Base-by-base conservation (phyloP, 2,888 invertebrate genomes). In the Axea sp. region DNA sequence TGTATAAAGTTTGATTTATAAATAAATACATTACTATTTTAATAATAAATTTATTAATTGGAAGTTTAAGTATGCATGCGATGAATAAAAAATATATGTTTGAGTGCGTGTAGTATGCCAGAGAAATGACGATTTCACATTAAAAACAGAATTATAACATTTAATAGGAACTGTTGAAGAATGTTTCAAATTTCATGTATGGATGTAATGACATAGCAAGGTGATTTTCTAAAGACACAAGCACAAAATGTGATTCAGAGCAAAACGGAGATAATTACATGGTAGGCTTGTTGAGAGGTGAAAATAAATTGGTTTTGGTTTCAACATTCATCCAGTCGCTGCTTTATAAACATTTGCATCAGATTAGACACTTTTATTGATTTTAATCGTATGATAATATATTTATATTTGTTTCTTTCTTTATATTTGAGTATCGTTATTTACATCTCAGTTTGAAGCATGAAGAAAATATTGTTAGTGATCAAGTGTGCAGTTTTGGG, bases 341-440 rank as follows among this genome's bases (percentile, higher is more conserved):
- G 11, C 12, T 49, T 8, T 17, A 9, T 17, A 26, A 19, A 19
- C 8, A 30, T n/a, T n/a, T n/a, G n/a, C n/a, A n/a, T n/a, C n/a
- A n/a, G n/a, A n/a, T n/a, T n/a, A n/a, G n/a, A n/a, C n/a, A n/a
- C n/a, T n/a, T n/a, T n/a, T n/a, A n/a, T n/a, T n/a, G n/a, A n/a
- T n/a, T n/a, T n/a, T n/a, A n/a, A n/a, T n/a, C n/a, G n/a, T n/a
- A n/a, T n/a, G n/a, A n/a, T n/a, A n/a, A n/a, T n/a, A n/a, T n/a
- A n/a, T n/a, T n/a, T n/a, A n/a, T 17, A 33, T 15, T 17, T 17
- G 3, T 22, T 3, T 6, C 0, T 43, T 59, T 59, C 47, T 71
- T 62, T 64, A 57, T 71, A 57, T 55, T 55, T 39, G 37, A 71
- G 62, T 71, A 17, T 71, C 57, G 62, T 69, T 55, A 15, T 62